Evolutionary conservation across 2,888 invertebrate species (phyloP).

Genomic region (Pseudanteris insignis): DNA sequence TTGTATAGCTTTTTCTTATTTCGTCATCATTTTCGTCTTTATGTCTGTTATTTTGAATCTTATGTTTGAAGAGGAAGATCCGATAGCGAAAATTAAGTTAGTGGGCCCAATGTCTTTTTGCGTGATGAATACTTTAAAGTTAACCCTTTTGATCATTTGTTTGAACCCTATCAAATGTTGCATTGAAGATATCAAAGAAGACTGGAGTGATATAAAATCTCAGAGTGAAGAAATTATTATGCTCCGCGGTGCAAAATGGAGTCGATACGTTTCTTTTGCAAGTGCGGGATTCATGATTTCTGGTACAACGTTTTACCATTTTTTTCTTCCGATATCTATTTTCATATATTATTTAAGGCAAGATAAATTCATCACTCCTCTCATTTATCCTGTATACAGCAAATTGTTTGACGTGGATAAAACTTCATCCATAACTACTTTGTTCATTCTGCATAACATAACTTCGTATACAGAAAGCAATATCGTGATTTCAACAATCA

Average conservation of each 20-base stretch:
- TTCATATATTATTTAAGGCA: conserved; percentile 1
- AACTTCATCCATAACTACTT: not conserved
- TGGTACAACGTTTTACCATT: conserved; percentile 14
- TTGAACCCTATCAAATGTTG: conserved; percentile 9
- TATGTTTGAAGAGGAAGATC: conserved; percentile 4
- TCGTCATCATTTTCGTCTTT: not conserved
- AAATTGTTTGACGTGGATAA: conserved; percentile 4
- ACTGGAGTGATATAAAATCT: not conserved
- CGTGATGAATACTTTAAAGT: conserved; percentile 13
- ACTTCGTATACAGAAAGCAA: conserved; percentile 4
- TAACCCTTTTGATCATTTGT: not conserved
- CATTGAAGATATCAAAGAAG: conserved; percentile 3
- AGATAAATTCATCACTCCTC: not conserved
- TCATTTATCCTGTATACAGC: conserved; percentile 18
- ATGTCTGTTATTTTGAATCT: conserved; percentile 4
- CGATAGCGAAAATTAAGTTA: not conserved
- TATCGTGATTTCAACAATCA: conserved; percentile 12
- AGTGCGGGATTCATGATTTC: conserved; percentile 16
- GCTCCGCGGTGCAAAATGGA: conserved; percentile 3
- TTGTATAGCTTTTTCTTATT: conserved; percentile 4
- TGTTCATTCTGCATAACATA: conserved; percentile 10
- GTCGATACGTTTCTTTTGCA: conserved; percentile 10
- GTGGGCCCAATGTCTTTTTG: conserved; percentile 20
- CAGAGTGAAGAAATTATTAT: conserved; percentile 5
- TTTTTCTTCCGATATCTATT: conserved; percentile 6